These are phyloP conservation scores for Enhydra lutris DNA, from an alignment of 2,113 vertebrate species.

Conservation along the genomic window DNA sequence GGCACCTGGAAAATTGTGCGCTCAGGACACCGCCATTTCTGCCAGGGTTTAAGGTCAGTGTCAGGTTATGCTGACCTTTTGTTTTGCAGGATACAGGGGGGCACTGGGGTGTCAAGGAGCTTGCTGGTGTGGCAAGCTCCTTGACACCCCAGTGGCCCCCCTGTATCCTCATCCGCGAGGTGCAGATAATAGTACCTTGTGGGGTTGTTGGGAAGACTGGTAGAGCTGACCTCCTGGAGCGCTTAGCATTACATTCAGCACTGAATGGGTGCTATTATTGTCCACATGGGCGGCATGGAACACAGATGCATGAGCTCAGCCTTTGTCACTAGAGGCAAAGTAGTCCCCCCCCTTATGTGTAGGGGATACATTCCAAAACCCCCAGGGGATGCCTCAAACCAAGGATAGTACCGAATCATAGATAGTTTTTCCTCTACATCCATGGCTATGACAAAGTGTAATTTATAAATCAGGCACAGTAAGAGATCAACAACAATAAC, in stretches of 20 bases:
- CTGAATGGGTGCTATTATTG: not conserved
- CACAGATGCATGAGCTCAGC: not conserved
- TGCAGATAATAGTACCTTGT: too few relatives aligned
- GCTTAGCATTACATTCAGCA: not conserved
- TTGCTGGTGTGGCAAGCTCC: too few relatives aligned
- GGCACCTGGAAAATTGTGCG: fast-evolving
- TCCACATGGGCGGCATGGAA: not conserved
- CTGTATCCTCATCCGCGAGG: not conserved
- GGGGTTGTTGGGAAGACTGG: not conserved
- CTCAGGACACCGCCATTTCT: fast-evolving
- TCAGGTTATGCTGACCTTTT: not conserved
- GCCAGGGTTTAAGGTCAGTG: not conserved
- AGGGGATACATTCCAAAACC: not conserved
- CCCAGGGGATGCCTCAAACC: not conserved
- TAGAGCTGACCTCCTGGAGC: not conserved
- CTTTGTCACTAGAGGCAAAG: not conserved
- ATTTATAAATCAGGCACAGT: not conserved
- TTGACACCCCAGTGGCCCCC: not conserved
- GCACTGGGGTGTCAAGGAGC: too few relatives aligned
- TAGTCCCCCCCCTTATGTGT: not conserved
- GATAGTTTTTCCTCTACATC: not conserved
- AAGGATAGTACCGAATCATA: not conserved
- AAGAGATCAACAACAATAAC: not conserved
- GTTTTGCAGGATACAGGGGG: too few relatives aligned
- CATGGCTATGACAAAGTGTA: not conserved